Evolutionary conservation across 2,888 invertebrate species (phyloP), one percentile per base, ranked within the genome.

Genomic region (Tenthredo notha): DNA sequence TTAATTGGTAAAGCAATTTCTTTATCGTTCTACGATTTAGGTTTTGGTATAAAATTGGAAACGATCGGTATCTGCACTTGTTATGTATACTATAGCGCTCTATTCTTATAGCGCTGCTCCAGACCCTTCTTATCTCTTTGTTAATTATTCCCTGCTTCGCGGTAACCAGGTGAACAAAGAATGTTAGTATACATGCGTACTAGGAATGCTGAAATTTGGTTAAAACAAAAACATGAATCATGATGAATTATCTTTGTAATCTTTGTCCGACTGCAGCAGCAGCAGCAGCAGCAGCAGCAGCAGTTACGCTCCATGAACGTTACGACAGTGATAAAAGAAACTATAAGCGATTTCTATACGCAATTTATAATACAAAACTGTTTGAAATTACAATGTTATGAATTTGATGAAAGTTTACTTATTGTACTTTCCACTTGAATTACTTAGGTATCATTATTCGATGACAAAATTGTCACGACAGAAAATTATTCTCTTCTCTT

Each of bases 381-480:
- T 54, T 67, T 67, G 25, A 83, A 83, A 83, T 83, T 43, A 67
- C 83, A 47, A 67, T 37, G 80, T 80, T 58, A 80, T 83, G 33
- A 47, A 83, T 70, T 70, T 70, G 83, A 83, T 83, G 83, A 83
- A 83, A 83, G 83, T 83, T 83, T 47, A 72, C 72, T 21, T 43
- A 25, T 10, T 29, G n/a, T 29, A 67, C 67, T 83, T 83, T 83
- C 65, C 83, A 70, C 67, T 83, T 50, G 83, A 43, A 83, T 83
- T 67, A 47, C 50, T 83, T 67, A 29, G 18, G 37, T 77, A 77
- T 67, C 37, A 70, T 83, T 83, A 65, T 70, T 43, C n/a, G 47
- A 67, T 65, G 83, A 67, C 43, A 83, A 83, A 83, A 65, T 67
- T 83, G 83, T 83, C 83, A 70, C 67, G 83, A 83, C 21, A 33